Base-by-base conservation (phyloP, 2,888 invertebrate genomes). In the Eupeodes latifasciatus region DNA sequence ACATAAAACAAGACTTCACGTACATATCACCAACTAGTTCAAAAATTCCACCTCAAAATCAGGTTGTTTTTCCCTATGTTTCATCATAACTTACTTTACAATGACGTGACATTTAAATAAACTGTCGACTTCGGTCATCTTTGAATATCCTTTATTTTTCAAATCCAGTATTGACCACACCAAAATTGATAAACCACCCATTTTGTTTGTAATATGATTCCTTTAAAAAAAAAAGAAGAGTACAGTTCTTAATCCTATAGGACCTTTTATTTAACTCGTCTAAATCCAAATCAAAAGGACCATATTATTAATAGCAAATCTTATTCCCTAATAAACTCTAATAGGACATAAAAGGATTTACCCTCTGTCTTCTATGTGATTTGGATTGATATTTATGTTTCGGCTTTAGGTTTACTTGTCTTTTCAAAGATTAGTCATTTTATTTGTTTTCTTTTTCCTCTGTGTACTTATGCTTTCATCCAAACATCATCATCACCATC, bases 291-390 rank as follows among this genome's bases (percentile, higher is more conserved):
- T 51, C 67, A 53, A 53, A 53, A 36, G 2, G 14, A 55, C 40
- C 53, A 55, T 53, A 69, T 53, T 34, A 69, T 55, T 53, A 69
- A 71, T 57, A 57, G 40, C 44, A 71, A 71, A 40, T 57, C 9
- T 71, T 40, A 44, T 36, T 55, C 69, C 14, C 14, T 47, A 69
- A 69, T 57, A 71, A 71, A 57, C 40, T 19, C 14, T 57, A 44
- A 57, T 71, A 57, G 57, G 71, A 71, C 57, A 71, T 57, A 71
- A 69, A 53, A 44, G 71, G 71, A 71, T 71, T 40, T 71, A 71
- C 19, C 55, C 12, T 71, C 55, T 34, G 19, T 44, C 44, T 44
- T 19, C 7, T 14, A 19, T 40, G 36, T 11, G 44, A 71, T 12
- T 16, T 1, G 44, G 55, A 71, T 71, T 71, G 71, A 71, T 57